Base-by-base conservation (phyloP, 2,888 invertebrate species). In the Tiliacea aurago region DNA sequence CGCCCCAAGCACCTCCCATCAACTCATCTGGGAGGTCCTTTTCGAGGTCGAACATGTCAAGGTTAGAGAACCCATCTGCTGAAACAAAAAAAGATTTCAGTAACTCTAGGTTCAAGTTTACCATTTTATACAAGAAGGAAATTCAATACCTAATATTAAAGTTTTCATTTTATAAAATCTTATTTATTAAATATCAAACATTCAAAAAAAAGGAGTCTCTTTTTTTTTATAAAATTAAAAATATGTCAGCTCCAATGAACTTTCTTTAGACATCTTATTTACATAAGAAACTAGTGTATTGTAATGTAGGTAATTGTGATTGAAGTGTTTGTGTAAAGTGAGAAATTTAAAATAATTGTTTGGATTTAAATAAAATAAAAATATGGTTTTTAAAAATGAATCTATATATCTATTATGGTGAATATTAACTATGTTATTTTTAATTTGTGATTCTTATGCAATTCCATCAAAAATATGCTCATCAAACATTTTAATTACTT, bases 21-120 rank as follows among this genome's bases (percentile, higher is more conserved):
- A 99, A 96, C 95, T 99, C 99, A 96, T 99, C 99, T 62, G 99
- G 99, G 88, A 99, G 97, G 95, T 98, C 98, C 95, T 98, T 98
- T 95, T 99, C 99, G 94, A 99, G 97, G 96, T 98, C 98, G 94
- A 98, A 98, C 97, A 98, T 98, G 92, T 98, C 98, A 84, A 97
- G 97, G 96, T 98, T 98, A 86, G 98, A 98, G 94, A 98, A 97
- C 93, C 98, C 97, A 97, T 98, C 98, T 97, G 95, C 85, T 90
- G 90, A 90, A 93, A 92, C 77, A 93, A 90, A 58, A 68, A 67
- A 33, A 55, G 11, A 62, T 73, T 43, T 65, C 49, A 70, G 71
- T 23, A 13, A 71, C 10, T 47, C 75, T 37, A 67, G 45, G 58
- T 37, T 28, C 55, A 33, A 11, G n/a, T 64, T 41, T 23, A 61